Base-by-base conservation (phyloP, 2,888 invertebrate species). In the Seira musarum region DNA sequence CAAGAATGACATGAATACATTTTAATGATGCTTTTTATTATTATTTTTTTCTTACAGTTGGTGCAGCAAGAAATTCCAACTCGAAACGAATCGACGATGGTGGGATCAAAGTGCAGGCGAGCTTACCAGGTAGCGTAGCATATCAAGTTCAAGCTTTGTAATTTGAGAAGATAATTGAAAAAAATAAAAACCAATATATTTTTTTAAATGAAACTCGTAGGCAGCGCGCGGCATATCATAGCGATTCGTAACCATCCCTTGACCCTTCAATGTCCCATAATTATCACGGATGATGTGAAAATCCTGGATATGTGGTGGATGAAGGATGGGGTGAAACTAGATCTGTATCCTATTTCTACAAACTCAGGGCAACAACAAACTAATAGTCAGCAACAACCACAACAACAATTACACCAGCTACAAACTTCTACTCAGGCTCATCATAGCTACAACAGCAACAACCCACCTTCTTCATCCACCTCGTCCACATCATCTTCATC, bases 21-120 rank as follows among this genome's bases (percentile, higher is more conserved):
- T n/a, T n/a, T 25, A 24, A 30, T 70, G 22, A 67, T 30, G 46
- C 35, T 25, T 60, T 63, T 65, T 24, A 63, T 35, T 69, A 63
- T 40, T 49, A 25, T 10, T 64, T 68, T 57, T 22, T 71, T 17
- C 65, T 81, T 74, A n/a, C 78, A 83, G 81, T 61, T n/a, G 67
- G 57, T 68, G 79, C 68, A 77, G 81, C 81, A 60, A 80, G 73
- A 73, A 80, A 77, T 19, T 69, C 80, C 66, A 75, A 25, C 73
- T 80, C 80, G 67, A 83, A 82, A 46, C 72, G 71, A 35, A 82
- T 84, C 69, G 85, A 85, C 75, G 82, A 84, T 84, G 84, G 83
- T 63, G 85, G 85, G 65, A 73, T 85, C 72, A 80, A 80, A 57
- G 84, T 84, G 53, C 82, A 83, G 67, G 30, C 66, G 63, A 72